Conservation (phyloP, 1,140 invertebrate genomes). For the Calycopis cecrops region DNA sequence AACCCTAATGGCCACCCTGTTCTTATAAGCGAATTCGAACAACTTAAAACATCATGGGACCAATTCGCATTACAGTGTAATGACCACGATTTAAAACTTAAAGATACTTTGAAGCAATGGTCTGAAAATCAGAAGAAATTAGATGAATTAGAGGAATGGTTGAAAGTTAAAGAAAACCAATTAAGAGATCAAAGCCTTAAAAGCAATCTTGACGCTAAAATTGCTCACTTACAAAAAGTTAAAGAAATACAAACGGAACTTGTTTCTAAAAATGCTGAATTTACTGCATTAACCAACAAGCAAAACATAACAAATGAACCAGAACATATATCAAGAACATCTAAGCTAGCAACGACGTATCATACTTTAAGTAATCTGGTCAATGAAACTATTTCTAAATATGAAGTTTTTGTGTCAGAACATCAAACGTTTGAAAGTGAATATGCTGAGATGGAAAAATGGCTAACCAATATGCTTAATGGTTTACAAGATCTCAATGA, state of each 20-base stretch:
- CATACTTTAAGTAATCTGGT: slow-evolving; percentile 89
- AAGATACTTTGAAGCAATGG: slow-evolving; percentile 83
- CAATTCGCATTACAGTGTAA: slow-evolving; percentile 84
- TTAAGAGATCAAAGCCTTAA: slow-evolving; percentile 94
- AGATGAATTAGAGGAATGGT: slow-evolving; percentile 87
- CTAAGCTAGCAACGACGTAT: slow-evolving; percentile 88
- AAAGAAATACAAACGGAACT: slow-evolving; percentile 86
- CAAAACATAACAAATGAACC: slow-evolving; percentile 85
- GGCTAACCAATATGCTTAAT: slow-evolving; percentile 82
- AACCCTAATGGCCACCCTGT: slow-evolving; percentile 84
- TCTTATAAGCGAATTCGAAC: slow-evolving; percentile 85
- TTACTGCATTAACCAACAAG: slow-evolving; percentile 82
- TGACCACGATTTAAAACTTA: slow-evolving; percentile 80
- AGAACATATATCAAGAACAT: slow-evolving; percentile 84
- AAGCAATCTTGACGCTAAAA: slow-evolving; percentile 88
- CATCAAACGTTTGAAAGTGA: slow-evolving; percentile 88
- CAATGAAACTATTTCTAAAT: slow-evolving; percentile 86
- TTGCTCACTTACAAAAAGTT: slow-evolving; percentile 86
- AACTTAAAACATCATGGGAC: slow-evolving; percentile 85
- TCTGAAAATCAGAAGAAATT: slow-evolving; percentile 87
- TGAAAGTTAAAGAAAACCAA: slow-evolving; percentile 88
- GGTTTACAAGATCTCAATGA: slow-evolving; percentile 87
- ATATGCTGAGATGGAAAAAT: slow-evolving; percentile 84
- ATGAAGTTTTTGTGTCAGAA: slow-evolving; percentile 90
- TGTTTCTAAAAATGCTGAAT: slow-evolving; percentile 80